phyloP scores from a whole-genome alignment of 2,113 vertebrate genomes.

The Chaetops frenatus region DNA sequence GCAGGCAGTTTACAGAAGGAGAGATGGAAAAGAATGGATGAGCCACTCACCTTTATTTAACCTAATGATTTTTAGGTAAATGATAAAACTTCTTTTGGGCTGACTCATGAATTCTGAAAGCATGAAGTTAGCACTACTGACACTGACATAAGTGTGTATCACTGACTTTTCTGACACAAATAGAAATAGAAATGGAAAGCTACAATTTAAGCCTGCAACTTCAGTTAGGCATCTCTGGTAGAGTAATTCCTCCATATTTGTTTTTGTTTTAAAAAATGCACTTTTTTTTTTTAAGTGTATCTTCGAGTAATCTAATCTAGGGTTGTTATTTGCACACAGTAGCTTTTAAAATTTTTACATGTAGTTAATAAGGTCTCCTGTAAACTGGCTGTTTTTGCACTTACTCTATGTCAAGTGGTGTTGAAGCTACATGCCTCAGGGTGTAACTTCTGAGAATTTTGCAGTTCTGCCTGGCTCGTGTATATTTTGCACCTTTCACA shows the following conservation, averaged over 20 bases:
- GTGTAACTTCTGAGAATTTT: not conserved
- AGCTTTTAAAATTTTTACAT: not conserved
- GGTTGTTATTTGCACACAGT: not conserved
- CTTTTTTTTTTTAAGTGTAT: no score
- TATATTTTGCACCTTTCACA: not conserved
- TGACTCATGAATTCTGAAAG: not conserved
- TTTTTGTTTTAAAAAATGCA: not conserved
- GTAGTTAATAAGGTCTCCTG: not conserved
- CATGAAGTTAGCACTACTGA: not conserved
- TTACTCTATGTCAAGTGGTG: not conserved
- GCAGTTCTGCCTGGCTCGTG: not conserved
- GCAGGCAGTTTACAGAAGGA: not conserved
- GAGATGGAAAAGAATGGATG: not conserved
- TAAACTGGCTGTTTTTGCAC: not conserved
- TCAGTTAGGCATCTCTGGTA: not conserved
- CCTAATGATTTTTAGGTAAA: slow-evolving; percentile 21
- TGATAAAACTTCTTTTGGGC: not conserved
- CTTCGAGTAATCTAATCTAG: not conserved
- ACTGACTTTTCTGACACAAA: not conserved
- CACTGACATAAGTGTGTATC: not conserved
- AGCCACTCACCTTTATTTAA: not conserved
- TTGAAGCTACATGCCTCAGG: not conserved
- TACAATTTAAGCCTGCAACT: not conserved
- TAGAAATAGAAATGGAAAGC: not conserved
- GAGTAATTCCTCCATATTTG: not conserved